These are phyloP conservation scores for Piprites chloris DNA, from an alignment of 2,113 vertebrate species.

Conservation along the genomic window DNA sequence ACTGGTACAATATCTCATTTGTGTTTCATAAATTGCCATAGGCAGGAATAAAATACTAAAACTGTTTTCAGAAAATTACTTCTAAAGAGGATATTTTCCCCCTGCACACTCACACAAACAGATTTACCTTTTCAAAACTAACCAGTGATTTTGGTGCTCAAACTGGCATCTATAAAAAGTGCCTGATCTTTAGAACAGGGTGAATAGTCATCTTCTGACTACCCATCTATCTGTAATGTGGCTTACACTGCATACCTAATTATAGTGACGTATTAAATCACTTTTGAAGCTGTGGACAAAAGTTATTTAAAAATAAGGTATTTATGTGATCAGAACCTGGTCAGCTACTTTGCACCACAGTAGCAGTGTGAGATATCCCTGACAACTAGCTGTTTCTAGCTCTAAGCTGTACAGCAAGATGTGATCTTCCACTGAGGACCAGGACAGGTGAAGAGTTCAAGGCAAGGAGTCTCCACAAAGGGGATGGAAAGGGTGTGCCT, in stretches of 20 bases:
- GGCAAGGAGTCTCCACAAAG: neutral
- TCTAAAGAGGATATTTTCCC: constrained; percentile 34
- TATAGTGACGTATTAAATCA: neutral
- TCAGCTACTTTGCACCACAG: neutral
- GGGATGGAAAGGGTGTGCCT: neutral
- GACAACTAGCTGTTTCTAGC: neutral
- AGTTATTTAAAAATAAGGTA: neutral
- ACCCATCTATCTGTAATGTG: neutral
- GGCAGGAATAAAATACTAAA: constrained; percentile 38
- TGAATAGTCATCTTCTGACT: neutral
- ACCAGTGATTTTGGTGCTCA: neutral
- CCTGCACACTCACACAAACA: neutral
- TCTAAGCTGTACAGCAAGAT: neutral
- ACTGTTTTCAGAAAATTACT: constrained; percentile 42
- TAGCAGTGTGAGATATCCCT: neutral
- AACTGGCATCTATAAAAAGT: neutral
- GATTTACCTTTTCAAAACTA: constrained; percentile 7
- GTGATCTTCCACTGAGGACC: neutral
- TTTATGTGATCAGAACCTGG: neutral
- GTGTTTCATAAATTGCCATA: constrained; percentile 56
- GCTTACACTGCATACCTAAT: neutral
- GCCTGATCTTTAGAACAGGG: neutral
- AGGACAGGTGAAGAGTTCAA: constrained; percentile 23
- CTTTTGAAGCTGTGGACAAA: neutral
- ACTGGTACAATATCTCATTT: constrained; percentile 52